Conservation (phyloP, 2,113 vertebrate species). For the Dicaeum eximium region DNA sequence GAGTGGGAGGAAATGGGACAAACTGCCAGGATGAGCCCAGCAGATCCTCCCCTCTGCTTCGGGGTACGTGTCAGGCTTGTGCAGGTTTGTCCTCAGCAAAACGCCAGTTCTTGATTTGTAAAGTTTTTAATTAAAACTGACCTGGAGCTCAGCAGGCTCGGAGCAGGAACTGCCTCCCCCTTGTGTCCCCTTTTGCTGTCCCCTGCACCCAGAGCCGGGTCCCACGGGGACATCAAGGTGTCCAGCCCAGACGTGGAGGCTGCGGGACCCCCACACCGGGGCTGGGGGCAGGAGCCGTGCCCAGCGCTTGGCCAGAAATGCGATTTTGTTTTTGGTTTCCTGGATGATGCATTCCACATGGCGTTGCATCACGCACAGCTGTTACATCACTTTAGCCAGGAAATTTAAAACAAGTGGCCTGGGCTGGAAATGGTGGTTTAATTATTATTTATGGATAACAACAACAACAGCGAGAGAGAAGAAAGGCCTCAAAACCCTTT, state of each 20-base stretch:
- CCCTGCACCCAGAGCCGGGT: background rate
- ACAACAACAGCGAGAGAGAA: background rate
- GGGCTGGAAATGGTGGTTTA: slow-evolving; percentile 35
- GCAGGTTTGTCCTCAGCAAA: background rate
- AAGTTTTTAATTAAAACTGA: background rate
- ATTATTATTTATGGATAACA: slow-evolving; percentile 49
- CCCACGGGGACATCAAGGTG: fast-evolving
- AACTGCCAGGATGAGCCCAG: background rate
- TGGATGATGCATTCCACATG: slow-evolving; percentile 57
- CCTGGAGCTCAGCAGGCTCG: fast-evolving
- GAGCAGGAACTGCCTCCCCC: background rate
- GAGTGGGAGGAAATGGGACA: background rate
- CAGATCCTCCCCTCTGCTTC: background rate
- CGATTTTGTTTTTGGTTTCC: slow-evolving; percentile 47
- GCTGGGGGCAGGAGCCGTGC: background rate
- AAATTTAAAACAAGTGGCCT: slow-evolving; percentile 64
- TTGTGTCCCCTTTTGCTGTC: background rate
- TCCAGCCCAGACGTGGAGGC: background rate
- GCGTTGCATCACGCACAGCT: slow-evolving; percentile 65
- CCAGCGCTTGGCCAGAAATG: background rate
- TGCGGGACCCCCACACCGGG: background rate
- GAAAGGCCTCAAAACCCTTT: background rate
- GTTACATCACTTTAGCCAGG: slow-evolving; percentile 64
- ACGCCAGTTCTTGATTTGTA: background rate
- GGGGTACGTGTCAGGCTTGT: background rate